Conservation (phyloP, 1,140 invertebrate species). For the Temnothorax curvispinosus region DNA sequence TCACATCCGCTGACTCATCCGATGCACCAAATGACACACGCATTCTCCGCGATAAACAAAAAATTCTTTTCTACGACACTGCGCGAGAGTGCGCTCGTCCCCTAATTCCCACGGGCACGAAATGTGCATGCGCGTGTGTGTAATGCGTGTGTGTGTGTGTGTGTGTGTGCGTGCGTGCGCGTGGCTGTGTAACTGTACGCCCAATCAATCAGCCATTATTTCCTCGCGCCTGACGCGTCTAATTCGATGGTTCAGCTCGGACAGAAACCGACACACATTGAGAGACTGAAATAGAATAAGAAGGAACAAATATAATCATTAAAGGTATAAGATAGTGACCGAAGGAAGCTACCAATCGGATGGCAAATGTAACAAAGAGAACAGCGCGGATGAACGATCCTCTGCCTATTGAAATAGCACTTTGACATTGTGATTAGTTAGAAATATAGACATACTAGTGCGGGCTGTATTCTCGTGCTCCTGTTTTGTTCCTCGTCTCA, state of each 20-base stretch:
- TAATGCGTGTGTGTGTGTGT: background rate
- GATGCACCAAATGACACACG: conserved; percentile 39
- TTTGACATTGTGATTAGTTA: conserved; percentile 54
- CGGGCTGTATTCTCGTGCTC: background rate
- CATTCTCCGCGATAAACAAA: conserved; percentile 48
- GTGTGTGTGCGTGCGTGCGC: background rate
- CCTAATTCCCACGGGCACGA: conserved; percentile 51
- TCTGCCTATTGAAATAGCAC: conserved; percentile 9
- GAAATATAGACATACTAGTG: conserved; percentile 20
- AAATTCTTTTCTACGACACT: conserved; percentile 28
- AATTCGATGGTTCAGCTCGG: conserved; percentile 7
- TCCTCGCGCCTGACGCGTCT: conserved; percentile 42
- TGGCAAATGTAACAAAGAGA: background rate
- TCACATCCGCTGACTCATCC: conserved; percentile 59
- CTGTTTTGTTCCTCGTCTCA: conserved; percentile 37
- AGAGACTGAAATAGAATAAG: background rate
- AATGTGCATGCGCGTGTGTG: background rate
- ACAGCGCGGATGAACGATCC: background rate
- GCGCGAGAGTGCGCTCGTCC: conserved; percentile 44
- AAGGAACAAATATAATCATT: background rate
- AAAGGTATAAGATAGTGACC: conserved; percentile 18
- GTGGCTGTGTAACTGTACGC: background rate
- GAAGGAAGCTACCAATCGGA: background rate
- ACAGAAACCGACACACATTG: background rate
- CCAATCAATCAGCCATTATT: conserved; percentile 69